Evolutionary conservation across 92 coral and sea anemone species (phyloP), one percentile per base, ranked within the genome.

Genomic region (Pocillopora grandis): DNA sequence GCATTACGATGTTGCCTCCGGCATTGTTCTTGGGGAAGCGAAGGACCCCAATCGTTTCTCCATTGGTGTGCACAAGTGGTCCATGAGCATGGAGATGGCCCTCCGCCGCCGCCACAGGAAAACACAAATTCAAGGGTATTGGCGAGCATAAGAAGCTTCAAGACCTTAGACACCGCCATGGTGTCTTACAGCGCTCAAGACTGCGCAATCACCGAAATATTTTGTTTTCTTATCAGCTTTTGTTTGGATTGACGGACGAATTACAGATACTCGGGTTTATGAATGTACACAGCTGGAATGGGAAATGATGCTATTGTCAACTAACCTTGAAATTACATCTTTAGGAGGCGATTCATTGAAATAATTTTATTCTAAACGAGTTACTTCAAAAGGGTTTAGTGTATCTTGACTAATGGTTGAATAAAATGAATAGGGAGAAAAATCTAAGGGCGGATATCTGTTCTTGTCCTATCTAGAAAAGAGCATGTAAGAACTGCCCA

Each of bases 21-120:
- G 58, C 98, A 94, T 21, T 74, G 83, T 16, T 94, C 98, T 7
- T 31, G 6, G 1, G 90, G 88, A 0, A 89, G 66, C 36, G 83
- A 66, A 0, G 98, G 98, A 31, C 65, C 57, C 90, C 92, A 95
- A 19, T 90, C 89, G 62, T 93, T 88, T 23, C 92, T 79, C 98
- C 98, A 95, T 58, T 93, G 87, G 72, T 85, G 90, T 35, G 90
- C 76, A 66, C 98, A 95, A 0, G 94, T 87, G 57, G 86, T 76
- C 95, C 96, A 89, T 11, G 93, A 84, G 58, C 98, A 95, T 1
- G 94, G 89, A 84, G 90, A 37, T 12, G 75, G 75, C 19, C 52
- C 52, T 42, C 52, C 17, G 19, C 48, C 42, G 9, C 48, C 72
- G 31, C 72, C 21, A 27, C 59, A 36, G 71, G 60, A 58, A 16